phyloP scores from a whole-genome alignment of 2,888 invertebrate species.

The Patella pellucida region DNA sequence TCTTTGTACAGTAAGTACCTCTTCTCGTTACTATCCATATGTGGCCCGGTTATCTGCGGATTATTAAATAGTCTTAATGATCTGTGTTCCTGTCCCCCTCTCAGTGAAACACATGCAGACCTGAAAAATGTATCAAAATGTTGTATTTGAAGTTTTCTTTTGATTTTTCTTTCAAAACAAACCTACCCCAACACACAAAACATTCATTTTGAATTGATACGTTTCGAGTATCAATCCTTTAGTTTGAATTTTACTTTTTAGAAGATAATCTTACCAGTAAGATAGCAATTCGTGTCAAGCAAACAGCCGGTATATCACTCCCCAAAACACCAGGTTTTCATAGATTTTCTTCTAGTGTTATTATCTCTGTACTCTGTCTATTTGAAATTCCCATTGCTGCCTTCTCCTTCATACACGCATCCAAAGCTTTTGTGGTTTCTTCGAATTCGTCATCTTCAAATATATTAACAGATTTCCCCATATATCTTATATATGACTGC shows the following conservation, averaged over 20 bases:
- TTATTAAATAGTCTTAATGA: slow-evolving; percentile 2
- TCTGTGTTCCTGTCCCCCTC: slow-evolving; percentile 17
- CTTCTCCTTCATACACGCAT: not conserved
- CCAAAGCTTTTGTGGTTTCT: not conserved
- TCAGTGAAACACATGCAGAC: slow-evolving; percentile 13
- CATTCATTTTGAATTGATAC: too few relatives aligned
- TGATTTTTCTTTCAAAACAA: too few relatives aligned
- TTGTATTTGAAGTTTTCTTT: too few relatives aligned
- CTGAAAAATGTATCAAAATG: not conserved
- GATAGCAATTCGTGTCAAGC: slow-evolving; percentile 4
- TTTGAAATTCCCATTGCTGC: not conserved
- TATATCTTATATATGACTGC: not conserved
- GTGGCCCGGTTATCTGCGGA: slow-evolving; percentile 16
- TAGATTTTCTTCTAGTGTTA: not conserved
- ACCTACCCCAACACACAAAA: too few relatives aligned
- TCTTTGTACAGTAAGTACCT: not conserved
- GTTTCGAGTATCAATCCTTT: too few relatives aligned
- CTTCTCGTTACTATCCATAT: not conserved
- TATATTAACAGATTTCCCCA: not conserved
- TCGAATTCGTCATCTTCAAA: slow-evolving; percentile 15
- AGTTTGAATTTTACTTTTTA: too few relatives aligned
- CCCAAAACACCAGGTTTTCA: slow-evolving; percentile 9
- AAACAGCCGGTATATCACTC: not conserved
- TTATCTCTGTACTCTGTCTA: slow-evolving; percentile 11
- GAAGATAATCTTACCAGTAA: not conserved